Evolutionary conservation across 2,888 invertebrate species (phyloP).

Genomic region (Cataglyphis altisquamis): DNA sequence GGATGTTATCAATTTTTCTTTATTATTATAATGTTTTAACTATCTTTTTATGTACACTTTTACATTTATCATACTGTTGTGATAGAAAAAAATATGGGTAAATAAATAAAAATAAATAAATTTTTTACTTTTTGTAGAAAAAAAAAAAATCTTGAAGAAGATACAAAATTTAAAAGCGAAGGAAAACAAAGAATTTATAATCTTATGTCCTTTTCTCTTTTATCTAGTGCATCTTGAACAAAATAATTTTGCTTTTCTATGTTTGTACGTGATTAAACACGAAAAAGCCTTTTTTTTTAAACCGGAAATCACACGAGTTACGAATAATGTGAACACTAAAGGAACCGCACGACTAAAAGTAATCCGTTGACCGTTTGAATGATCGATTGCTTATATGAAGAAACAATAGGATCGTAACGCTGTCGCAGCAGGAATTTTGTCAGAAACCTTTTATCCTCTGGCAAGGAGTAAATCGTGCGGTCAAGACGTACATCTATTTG

Average conservation of each 20-base stretch:
- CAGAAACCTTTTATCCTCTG: constrained; percentile 79
- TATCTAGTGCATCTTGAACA: background rate
- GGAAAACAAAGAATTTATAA: background rate
- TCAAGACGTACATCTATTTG: constrained; percentile 82
- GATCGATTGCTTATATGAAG: constrained; percentile 66
- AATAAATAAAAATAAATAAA: background rate
- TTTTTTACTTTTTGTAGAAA: background rate
- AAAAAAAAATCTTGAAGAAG: background rate
- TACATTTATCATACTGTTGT: background rate
- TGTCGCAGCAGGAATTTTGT: constrained; percentile 78
- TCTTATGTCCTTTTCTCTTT: background rate
- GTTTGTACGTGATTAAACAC: background rate
- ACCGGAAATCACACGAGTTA: background rate
- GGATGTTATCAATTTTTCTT: background rate
- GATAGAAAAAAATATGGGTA: background rate
- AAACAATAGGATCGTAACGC: constrained; percentile 68
- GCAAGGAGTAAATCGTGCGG: constrained; percentile 77
- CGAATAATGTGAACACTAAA: background rate
- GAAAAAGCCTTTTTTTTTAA: background rate
- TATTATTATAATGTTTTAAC: background rate
- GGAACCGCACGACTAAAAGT: background rate
- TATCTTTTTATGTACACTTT: background rate
- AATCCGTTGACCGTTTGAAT: background rate
- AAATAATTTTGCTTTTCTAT: background rate
- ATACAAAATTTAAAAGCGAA: background rate